A percentile compares a stretch with the other conserved stretches of the same genome.
Conservation (phyloP, 2,113 vertebrate species). For the Sisor rabdophorus region DNA sequence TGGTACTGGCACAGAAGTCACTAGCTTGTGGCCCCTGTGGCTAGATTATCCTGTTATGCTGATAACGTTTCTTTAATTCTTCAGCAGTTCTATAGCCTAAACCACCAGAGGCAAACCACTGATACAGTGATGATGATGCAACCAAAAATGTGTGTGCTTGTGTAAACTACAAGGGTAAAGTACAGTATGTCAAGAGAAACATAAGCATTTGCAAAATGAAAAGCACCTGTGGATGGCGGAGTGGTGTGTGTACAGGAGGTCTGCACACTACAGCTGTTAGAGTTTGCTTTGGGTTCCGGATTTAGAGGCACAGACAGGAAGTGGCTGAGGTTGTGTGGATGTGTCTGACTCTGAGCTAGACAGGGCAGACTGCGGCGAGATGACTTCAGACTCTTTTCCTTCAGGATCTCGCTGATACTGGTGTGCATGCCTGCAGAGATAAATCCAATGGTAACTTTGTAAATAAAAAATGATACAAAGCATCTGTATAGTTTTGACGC, state of each 20-base stretch:
- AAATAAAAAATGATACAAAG: no score
- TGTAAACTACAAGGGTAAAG: neutral
- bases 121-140: neutral
- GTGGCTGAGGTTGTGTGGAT: conserved; percentile 87
- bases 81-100: neutral
- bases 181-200: neutral
- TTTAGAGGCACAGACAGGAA: conserved; percentile 79
- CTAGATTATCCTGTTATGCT: no score
- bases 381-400: conserved; percentile 85
- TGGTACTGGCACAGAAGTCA: no score
- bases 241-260: conserved; percentile 57
- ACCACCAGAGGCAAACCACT: no score
- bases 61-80: no score
- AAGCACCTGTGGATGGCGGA: conserved; percentile 35
- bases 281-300: conserved; percentile 57
- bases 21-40: no score
- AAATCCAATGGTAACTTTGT: conserved; percentile 31
- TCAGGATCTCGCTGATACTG: conserved; percentile 92
- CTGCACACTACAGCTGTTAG: conserved; percentile 62
- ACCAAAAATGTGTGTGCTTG: neutral
- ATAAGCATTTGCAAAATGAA: neutral
- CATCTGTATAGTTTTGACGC: no score
- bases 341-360: conserved; percentile 85
- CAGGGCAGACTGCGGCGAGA: conserved; percentile 94
- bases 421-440: conserved; percentile 85